Conservation (phyloP, 2,888 invertebrate species). For the Gymnosoma rotundatum region DNA sequence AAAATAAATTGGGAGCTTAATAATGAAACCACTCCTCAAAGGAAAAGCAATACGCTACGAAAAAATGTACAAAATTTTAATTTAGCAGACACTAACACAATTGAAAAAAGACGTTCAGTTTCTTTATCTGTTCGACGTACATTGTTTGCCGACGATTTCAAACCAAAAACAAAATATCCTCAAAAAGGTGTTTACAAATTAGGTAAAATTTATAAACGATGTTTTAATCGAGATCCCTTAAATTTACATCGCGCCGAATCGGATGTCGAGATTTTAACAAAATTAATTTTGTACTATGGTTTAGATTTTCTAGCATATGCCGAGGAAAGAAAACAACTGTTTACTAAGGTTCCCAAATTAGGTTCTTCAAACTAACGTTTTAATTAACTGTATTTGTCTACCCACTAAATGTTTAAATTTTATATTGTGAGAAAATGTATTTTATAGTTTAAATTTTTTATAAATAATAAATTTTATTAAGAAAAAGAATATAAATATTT, state of each 20-base stretch:
- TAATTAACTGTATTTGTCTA: conserved; percentile 5
- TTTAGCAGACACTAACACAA: conserved; percentile 5
- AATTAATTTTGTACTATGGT: conserved; percentile 84
- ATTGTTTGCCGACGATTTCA: conserved; percentile 61
- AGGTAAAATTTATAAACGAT: conserved; percentile 83
- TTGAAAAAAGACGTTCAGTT: conserved; percentile 5
- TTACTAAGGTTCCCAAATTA: conserved; percentile 72
- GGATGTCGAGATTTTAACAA: conserved; percentile 86
- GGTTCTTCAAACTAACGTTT: conserved; percentile 29
- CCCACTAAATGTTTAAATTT: not conserved
- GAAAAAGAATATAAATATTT: too few species aligned
- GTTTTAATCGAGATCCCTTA: conserved; percentile 82
- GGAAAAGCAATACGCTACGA: conserved; percentile 44
- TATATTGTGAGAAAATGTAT: not conserved
- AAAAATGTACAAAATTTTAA: conserved; percentile 65
- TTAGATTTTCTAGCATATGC: conserved; percentile 84
- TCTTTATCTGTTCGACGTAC: conserved; percentile 27
- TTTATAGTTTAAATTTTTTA: conserved; percentile 2
- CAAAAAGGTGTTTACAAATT: conserved; percentile 83
- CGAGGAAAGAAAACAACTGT: conserved; percentile 76
- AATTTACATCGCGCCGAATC: conserved; percentile 87
- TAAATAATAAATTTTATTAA: conserved; percentile 18
- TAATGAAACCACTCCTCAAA: conserved; percentile 84
- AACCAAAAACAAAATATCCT: conserved; percentile 71
- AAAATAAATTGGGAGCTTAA: conserved; percentile 77